These are phyloP conservation scores for Gryllus longicercus DNA, from an alignment of 2,888 invertebrate genomes.

Conservation along the genomic window DNA sequence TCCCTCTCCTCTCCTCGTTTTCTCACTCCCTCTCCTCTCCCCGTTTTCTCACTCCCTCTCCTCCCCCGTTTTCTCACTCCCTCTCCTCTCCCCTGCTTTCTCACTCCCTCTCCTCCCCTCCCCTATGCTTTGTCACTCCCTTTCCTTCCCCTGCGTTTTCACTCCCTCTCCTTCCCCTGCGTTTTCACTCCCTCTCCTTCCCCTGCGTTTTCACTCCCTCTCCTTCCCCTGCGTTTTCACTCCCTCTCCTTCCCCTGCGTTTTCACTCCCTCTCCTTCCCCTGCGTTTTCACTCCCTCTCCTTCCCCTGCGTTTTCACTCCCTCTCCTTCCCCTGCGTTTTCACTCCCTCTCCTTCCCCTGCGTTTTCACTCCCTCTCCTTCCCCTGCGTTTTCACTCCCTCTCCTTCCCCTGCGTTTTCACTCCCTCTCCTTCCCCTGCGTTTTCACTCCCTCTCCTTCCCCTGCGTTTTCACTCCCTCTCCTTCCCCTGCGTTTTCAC, in stretches of 20 bases:
- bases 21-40: neutral
- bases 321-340: no score
- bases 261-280: no score
- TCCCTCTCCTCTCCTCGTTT: neutral
- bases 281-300: no score
- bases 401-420: neutral
- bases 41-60: constrained; percentile 18
- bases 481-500: neutral
- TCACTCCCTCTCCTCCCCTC: neutral
- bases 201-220: neutral
- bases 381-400: no score
- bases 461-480: neutral
- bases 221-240: constrained; percentile 11
- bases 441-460: neutral
- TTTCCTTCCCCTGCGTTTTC: no score
- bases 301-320: no score
- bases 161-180: no score
- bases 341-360: no score
- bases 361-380: no score
- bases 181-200: no score
- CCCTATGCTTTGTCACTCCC: neutral
- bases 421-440: neutral
- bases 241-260: neutral
- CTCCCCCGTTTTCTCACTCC: neutral
- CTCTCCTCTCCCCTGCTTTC: neutral